Evolutionary conservation across 2,888 invertebrate genomes (phyloP).

Genomic region (Acanthopleura granulata): DNA sequence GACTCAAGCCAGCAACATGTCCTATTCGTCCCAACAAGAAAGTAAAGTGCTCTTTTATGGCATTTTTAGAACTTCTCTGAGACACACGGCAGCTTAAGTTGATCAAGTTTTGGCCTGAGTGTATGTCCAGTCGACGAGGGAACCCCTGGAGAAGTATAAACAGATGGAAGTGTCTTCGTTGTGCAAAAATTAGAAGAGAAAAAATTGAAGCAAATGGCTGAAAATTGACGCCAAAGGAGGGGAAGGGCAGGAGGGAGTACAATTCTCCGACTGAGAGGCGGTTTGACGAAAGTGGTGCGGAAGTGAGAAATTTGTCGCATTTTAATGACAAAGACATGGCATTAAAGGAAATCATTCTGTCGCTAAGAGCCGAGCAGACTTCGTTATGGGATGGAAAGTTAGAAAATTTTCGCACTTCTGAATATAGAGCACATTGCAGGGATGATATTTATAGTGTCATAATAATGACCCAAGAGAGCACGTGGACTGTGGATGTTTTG

Average conservation of each 20-base stretch:
- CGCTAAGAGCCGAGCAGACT: too few relatives aligned
- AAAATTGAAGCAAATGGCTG: conserved; percentile 8
- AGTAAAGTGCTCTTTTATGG: conserved; percentile 8
- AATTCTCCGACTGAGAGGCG: background rate
- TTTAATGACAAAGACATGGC: background rate
- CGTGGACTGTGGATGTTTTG: too few relatives aligned
- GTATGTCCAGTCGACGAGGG: background rate
- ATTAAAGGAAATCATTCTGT: conserved; percentile 6
- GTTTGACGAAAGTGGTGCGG: background rate
- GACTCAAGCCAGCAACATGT: background rate
- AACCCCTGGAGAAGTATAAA: background rate
- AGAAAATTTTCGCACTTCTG: too few relatives aligned
- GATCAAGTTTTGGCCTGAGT: background rate
- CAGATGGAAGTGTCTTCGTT: conserved; percentile 4
- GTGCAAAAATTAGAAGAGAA: background rate
- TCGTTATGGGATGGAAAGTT: too few relatives aligned
- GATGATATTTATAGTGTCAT: too few relatives aligned
- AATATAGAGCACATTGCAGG: too few relatives aligned
- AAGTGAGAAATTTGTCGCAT: background rate
- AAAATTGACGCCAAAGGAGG: conserved; percentile 1
- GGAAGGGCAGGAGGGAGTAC: background rate
- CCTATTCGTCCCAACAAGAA: background rate
- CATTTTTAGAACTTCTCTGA: conserved; percentile 5
- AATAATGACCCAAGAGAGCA: too few relatives aligned
- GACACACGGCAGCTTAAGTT: background rate